A percentile compares a stretch with the other conserved stretches of the same genome.
Evolutionary conservation across 2,797 vertebrate genomes (phyloP).

Genomic region (Myotis myotis): DNA sequence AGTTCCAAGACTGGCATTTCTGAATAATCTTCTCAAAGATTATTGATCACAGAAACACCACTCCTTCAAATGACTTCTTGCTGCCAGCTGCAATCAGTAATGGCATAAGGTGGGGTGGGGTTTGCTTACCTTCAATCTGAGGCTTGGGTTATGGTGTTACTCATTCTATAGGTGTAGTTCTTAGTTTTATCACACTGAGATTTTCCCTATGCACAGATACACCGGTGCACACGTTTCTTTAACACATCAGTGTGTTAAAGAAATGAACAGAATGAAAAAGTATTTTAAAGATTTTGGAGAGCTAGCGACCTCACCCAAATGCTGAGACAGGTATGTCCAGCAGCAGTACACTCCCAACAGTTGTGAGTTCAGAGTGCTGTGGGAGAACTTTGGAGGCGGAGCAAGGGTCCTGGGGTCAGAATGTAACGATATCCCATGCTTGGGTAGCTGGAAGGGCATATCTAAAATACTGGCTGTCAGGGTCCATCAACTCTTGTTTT

Average conservation of each 20-base stretch:
- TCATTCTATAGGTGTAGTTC: background rate
- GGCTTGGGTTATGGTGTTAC: background rate
- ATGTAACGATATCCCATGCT: background rate
- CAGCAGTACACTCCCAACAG: background rate
- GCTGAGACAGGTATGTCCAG: background rate
- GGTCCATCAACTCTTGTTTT: conserved; percentile 58
- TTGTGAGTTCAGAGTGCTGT: background rate
- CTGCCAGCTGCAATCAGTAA: background rate
- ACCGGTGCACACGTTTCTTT: too few relatives aligned
- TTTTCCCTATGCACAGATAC: background rate
- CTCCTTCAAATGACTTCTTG: conserved; percentile 15
- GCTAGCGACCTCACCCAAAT: background rate
- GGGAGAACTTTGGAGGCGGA: background rate
- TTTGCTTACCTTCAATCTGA: background rate
- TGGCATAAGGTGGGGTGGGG: background rate
- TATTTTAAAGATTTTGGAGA: background rate
- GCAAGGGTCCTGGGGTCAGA: conserved; percentile 17
- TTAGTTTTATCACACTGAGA: background rate
- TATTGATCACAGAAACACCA: background rate
- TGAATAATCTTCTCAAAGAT: conserved; percentile 16
- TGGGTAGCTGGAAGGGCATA: background rate
- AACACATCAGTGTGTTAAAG: background rate
- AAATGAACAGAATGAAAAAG: background rate
- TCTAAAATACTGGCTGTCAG: conserved; percentile 24
- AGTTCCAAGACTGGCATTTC: background rate